Base-by-base conservation (phyloP, 2,113 vertebrate genomes). In the Axis porcinus region DNA sequence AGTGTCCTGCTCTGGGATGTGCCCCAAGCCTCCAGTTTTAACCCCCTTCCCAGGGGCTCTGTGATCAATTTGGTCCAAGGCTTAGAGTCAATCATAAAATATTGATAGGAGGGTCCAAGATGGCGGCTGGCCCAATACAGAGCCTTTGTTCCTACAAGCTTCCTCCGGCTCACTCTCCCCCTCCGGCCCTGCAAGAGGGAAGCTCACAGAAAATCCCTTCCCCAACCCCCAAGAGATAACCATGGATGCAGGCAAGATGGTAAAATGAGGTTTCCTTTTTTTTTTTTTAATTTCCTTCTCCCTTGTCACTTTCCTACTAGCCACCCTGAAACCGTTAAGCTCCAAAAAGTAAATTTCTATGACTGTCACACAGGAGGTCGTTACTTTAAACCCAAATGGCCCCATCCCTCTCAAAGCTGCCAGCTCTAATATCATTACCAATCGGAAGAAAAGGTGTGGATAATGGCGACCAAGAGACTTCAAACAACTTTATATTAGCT, bases 61-160 rank as follows among this genome's bases (percentile, higher is more conserved):
- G 94, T 90, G 91, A 94, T 97, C 96, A 96, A 86, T 97, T 88
- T 89, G 85, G 95, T 36, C 28, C 64, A 55, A 67, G 23, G 64
- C 83, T 67, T 27, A 86, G 19, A 30, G 64, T 87, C 67, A 23
- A 82, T 81, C 82, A 76, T 13, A 23, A 55, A 85, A 86, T 76
- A 76, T 43, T 43, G 70, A 76, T 12, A 79, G 85, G 76, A 11
- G 30, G 16, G 90, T 33, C 88, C 95, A 95, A 95, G 94, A 91
- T 91, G 91, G 87, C 67, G 70, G 97, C 91, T 83, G 85, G 95
- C 40, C 94, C 79, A 57, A 96, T 55, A 50, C 54, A 62, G 58
- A 62, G 58, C 36, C 95, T 97, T 96, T 96, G 97, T 97, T 92
- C 60, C 78, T 1, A 17, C 23, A 21, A 40, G 88, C 11, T 40